Conservation (phyloP, 2,888 invertebrate genomes). For the Microchrysa polita region DNA sequence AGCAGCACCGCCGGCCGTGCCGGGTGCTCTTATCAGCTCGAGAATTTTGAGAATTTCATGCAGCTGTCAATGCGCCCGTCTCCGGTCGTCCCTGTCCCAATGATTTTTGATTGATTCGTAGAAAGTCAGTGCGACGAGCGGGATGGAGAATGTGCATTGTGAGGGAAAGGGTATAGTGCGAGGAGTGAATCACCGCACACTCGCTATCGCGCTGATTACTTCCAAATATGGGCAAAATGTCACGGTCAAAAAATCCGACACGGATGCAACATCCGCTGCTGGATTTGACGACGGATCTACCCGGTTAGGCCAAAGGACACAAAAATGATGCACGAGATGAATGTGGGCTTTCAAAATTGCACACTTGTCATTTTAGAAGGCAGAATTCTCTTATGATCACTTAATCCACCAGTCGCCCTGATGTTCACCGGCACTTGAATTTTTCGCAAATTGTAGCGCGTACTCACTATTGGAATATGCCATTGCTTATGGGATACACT, state of each 20-base stretch:
- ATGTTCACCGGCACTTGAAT: conserved; percentile 43
- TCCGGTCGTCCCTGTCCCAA: not conserved
- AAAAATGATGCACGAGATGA: not conserved
- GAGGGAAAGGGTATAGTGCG: conserved; percentile 16
- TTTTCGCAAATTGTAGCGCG: conserved; percentile 15
- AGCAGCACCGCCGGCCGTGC: not conserved
- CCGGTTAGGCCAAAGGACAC: no score
- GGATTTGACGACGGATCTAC: not conserved
- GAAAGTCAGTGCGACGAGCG: not conserved
- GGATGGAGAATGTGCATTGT: not conserved
- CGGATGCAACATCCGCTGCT: not conserved
- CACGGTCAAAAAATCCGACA: not conserved
- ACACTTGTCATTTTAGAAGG: not conserved
- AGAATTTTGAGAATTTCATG: no score
- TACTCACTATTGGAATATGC: conserved; percentile 48
- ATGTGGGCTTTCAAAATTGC: not conserved
- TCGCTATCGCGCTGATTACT: not conserved
- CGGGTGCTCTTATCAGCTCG: not conserved
- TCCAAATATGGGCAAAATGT: conserved; percentile 39
- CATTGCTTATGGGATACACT: conserved; percentile 28
- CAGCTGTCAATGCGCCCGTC: conserved; percentile 24
- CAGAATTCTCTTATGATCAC: no score
- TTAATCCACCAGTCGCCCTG: conserved; percentile 8
- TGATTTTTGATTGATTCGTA: conserved; percentile 2
- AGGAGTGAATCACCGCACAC: conserved; percentile 41